Conservation (phyloP, 2,113 vertebrate species). For the Bagarius yarrelli region DNA sequence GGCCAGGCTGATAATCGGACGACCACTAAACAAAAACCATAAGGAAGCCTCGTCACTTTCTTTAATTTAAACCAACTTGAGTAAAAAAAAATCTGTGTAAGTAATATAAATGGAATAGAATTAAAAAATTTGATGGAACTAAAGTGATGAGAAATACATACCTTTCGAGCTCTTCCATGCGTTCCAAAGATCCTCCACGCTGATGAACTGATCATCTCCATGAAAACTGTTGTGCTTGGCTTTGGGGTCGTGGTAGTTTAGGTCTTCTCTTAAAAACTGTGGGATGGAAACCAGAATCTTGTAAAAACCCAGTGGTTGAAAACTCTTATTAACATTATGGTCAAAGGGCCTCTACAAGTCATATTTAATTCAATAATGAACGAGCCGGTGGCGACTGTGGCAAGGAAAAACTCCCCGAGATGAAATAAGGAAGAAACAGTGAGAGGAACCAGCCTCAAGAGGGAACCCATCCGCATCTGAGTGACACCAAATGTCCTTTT, state of each 20-base stretch:
- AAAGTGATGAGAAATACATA: conserved; percentile 54
- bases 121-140: not conserved
- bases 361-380: not conserved
- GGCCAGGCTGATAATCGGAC: too few relatives aligned
- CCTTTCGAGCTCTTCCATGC: conserved; percentile 94
- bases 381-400: too few relatives aligned
- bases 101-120: too few relatives aligned
- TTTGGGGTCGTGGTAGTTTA: conserved; percentile 96
- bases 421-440: too few relatives aligned
- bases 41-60: too few relatives aligned
- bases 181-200: conserved; percentile 95
- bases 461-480: too few relatives aligned
- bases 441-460: too few relatives aligned
- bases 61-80: too few relatives aligned
- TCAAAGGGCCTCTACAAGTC: not conserved
- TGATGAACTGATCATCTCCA: conserved; percentile 96
- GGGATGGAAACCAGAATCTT: conserved; percentile 15
- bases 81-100: too few relatives aligned
- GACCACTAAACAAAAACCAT: too few relatives aligned
- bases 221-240: conserved; percentile 97
- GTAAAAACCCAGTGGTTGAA: not conserved
- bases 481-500: too few relatives aligned
- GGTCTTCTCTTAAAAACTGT: conserved; percentile 93
- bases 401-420: too few relatives aligned
- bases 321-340: not conserved